Evolutionary conservation across 2,113 vertebrate species (phyloP).

Genomic region (Anhinga anhinga): DNA sequence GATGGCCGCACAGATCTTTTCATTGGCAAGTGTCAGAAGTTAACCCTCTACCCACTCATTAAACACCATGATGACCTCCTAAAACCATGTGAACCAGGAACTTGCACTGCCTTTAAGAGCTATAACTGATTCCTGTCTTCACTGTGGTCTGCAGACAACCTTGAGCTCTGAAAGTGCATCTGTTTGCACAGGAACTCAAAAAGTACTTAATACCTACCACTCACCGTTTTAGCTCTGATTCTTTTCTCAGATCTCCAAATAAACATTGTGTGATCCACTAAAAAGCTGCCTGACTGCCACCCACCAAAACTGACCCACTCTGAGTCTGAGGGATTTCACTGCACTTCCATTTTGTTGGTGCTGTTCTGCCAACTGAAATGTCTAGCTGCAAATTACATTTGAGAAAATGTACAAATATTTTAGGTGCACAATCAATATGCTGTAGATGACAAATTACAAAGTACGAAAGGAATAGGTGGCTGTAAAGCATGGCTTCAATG

Average conservation of each 20-base stretch:
- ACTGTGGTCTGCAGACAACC: not conserved
- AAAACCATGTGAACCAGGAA: not conserved
- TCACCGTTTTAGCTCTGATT: not conserved
- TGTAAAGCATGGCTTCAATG: not conserved
- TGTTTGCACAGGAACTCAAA: not conserved
- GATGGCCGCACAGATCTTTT: not conserved
- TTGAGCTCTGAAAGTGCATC: not conserved
- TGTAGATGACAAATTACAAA: not conserved
- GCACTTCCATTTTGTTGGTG: not conserved
- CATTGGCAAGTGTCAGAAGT: not conserved
- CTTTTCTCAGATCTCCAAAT: not conserved
- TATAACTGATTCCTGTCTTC: not conserved
- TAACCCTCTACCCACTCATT: not conserved
- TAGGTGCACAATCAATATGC: not conserved
- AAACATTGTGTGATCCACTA: not conserved
- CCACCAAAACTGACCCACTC: not conserved
- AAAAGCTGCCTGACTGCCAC: not conserved
- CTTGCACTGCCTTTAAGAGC: not conserved
- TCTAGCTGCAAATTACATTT: not conserved
- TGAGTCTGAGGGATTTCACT: not conserved
- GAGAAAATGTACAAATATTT: slow-evolving; percentile 17
- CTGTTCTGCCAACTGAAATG: not conserved
- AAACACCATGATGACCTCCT: not conserved
- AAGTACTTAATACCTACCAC: not conserved
- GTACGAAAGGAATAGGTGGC: not conserved